Evolutionary conservation across 1,140 invertebrate species (phyloP), one percentile per base, ranked within the genome.

Genomic region (Anastatus disparis): DNA sequence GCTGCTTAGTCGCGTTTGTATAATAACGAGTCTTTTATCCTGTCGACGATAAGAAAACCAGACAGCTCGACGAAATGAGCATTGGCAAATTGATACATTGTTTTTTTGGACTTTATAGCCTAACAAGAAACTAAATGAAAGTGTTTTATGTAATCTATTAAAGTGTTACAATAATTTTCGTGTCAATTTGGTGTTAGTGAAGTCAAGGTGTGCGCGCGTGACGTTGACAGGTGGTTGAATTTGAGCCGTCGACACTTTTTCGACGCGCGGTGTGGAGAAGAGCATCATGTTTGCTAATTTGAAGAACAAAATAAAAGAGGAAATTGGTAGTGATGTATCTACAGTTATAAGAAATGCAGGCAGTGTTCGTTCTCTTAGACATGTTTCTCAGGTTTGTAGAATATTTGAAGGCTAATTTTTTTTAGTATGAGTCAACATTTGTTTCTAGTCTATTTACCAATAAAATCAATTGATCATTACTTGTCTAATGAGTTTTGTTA

Each of bases 261-360:
- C 42, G 15, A 31, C 27, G 3, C 27, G 17, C 48, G 15, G 8
- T 63, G 68, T 53, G 44, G n/a, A 8, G 17, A 17, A 13, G 17
- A 15, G 12, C 74, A 77, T 29, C 59, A 91, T 91, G 90, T 91
- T 91, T 77, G 86, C 89, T 13, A 89, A 88, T 71, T 79, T 91
- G 74, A 93, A 92, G 79, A 92, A 92, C 78, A 92, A 92, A 84
- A 92, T 93, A 76, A 88, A 89, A 66, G 91, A 92, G 78, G 91
- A 92, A 84, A 92, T 91, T 29, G 91, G 91, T 50, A 90, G 87
- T 79, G 91, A 93, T 78, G 84, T 92, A 44, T 88, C 83, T 2
- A 75, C 84, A 9, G 86, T 88, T n/a, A 79, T 82, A 44, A 85
- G 85, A 80, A 86, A 87, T 76, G 82, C 85, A 71, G 85, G 87